These are phyloP conservation scores for Dissostichus mawsoni DNA, from an alignment of 2,113 vertebrate genomes.

Conservation along the genomic window DNA sequence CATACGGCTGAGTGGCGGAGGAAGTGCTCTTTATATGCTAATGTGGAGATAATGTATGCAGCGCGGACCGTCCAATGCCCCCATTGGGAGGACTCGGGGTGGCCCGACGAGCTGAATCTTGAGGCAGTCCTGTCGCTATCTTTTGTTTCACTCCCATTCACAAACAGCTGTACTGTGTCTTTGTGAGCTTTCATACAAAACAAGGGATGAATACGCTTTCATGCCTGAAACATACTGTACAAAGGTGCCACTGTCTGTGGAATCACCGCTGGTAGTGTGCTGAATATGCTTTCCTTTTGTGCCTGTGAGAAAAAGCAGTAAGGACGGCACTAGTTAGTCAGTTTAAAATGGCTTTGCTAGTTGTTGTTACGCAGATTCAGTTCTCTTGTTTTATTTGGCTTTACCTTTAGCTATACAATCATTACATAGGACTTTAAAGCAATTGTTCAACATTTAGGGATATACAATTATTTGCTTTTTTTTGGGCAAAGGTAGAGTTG, in stretches of 20 bases:
- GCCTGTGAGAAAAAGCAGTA: constrained; percentile 14
- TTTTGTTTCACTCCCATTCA: constrained; percentile 34
- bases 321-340: not conserved
- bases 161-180: constrained; percentile 32
- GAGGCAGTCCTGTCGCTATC: constrained; percentile 41
- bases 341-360: no score
- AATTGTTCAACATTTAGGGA: not conserved
- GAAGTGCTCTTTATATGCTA: constrained; percentile 83
- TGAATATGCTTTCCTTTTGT: constrained; percentile 9
- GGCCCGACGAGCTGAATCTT: constrained; percentile 46
- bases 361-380: no score
- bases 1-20: constrained; percentile 76
- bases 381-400: not conserved
- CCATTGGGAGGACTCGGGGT: constrained; percentile 54
- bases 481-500: no score
- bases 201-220: not conserved
- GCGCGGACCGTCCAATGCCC: constrained; percentile 54
- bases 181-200: constrained; percentile 24
- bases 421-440: not conserved
- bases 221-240: constrained; percentile 1
- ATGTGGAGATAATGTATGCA: constrained; percentile 74
- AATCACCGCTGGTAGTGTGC: not conserved
- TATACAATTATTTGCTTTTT: not conserved
- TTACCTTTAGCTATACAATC: not conserved
- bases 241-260: constrained; percentile 12